These are phyloP conservation scores for Ovibos moschatus DNA, from an alignment of 2,113 vertebrate species.

Conservation along the genomic window DNA sequence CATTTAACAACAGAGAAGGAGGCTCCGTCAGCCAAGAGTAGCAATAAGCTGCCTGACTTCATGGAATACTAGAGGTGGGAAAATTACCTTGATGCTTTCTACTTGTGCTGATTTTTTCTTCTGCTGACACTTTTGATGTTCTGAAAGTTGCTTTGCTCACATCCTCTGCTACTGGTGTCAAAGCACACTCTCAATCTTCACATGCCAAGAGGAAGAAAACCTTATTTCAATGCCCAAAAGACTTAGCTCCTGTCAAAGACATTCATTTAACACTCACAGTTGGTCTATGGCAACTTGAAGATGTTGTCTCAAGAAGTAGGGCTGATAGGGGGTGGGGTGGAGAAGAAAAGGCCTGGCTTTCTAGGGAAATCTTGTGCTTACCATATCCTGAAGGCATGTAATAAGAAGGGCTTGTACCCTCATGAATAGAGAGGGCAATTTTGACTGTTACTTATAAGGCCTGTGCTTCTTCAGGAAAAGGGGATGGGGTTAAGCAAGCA, in stretches of 20 bases:
- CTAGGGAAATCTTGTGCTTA: conserved; percentile 61
- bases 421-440: conserved; percentile 28
- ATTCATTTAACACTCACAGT: conserved; percentile 81
- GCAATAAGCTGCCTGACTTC: conserved; percentile 73
- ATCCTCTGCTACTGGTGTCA: conserved; percentile 83
- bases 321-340: conserved; percentile 29
- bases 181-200: conserved; percentile 81
- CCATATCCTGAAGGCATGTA: conserved; percentile 11
- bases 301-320: conserved; percentile 65
- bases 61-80: conserved; percentile 68
- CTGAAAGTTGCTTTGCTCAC: conserved; percentile 81
- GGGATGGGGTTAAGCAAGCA: not conserved
- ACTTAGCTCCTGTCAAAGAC: conserved; percentile 84
- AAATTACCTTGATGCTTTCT: conserved; percentile 80
- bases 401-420: not conserved
- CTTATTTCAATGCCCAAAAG: conserved; percentile 85
- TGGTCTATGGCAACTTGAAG: conserved; percentile 78
- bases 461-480: not conserved
- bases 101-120: conserved; percentile 80
- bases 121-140: conserved; percentile 80
- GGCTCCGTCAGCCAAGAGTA: conserved; percentile 69
- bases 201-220: conserved; percentile 83
- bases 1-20: conserved; percentile 79
- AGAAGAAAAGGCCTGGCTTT: conserved; percentile 60
- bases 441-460: conserved; percentile 19